Percentiles rank a stretch among this genome's conserved stretches.
Conservation (phyloP, 2,113 vertebrate genomes). For the Anguilla rostrata region DNA sequence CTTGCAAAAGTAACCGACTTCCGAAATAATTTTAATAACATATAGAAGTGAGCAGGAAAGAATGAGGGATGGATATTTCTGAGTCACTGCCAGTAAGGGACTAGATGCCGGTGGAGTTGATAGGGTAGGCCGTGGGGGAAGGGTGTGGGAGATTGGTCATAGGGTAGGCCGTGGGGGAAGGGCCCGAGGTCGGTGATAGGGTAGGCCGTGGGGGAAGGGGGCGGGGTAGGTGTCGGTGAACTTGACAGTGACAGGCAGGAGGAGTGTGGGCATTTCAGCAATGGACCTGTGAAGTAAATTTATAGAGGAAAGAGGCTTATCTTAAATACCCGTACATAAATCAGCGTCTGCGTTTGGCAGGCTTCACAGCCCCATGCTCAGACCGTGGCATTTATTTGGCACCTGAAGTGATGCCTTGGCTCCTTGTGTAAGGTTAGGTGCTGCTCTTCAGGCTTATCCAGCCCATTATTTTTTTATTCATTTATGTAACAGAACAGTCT, state of each 20-base stretch:
- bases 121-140: background rate
- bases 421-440: no score
- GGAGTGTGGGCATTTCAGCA: no score
- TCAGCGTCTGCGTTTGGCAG: no score
- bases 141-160: background rate
- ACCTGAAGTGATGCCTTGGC: no score
- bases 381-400: no score
- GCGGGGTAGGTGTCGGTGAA: background rate
- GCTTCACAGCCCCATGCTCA: no score
- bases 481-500: no score
- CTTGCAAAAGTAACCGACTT: no score
- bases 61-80: slow-evolving; percentile 13
- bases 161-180: background rate
- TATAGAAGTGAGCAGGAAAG: background rate
- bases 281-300: background rate
- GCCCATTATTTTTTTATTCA: no score
- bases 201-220: background rate
- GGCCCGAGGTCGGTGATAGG: background rate
- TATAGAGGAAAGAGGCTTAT: background rate
- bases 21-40: no score
- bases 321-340: background rate
- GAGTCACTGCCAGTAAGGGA: background rate
- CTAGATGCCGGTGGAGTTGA: background rate
- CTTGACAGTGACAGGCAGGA: slow-evolving; percentile 14
- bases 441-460: no score